phyloP scores from a whole-genome alignment of 1,140 invertebrate species.

The Tribolium madens region DNA sequence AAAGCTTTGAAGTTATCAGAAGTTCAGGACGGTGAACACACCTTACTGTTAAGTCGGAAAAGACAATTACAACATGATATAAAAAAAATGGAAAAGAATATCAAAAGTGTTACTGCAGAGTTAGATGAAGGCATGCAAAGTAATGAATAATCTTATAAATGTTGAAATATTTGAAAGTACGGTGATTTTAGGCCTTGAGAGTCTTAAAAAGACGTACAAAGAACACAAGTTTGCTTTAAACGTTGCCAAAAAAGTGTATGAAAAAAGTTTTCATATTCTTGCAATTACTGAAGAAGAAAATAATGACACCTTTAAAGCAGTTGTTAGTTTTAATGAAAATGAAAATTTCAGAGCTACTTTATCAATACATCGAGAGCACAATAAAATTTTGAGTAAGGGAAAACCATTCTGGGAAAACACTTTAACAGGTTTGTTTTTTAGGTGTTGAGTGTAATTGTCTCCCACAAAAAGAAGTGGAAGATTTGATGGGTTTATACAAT shows the following conservation, averaged over 20 bases:
- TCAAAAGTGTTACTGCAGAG: background rate
- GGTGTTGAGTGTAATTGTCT: slow-evolving; percentile 1
- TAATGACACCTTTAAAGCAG: slow-evolving; percentile 6
- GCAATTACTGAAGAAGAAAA: background rate
- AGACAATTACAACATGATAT: background rate
- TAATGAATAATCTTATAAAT: background rate
- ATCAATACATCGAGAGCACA: background rate
- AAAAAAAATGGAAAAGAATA: background rate
- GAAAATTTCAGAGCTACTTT: background rate
- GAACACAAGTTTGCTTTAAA: background rate
- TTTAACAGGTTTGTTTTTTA: background rate
- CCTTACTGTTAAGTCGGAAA: background rate
- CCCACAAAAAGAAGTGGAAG: background rate
- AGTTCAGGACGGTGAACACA: background rate
- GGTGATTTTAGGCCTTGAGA: background rate
- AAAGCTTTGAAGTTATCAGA: background rate
- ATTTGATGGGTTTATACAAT: background rate
- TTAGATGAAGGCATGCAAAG: background rate
- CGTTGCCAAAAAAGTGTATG: slow-evolving; percentile 9
- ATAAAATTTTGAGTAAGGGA: slow-evolving; percentile 25
- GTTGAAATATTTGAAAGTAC: background rate
- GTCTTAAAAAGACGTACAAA: background rate
- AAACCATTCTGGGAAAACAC: background rate
- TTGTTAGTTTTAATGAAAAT: slow-evolving; percentile 4
- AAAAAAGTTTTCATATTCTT: slow-evolving; percentile 17